A percentile compares a stretch with the other conserved stretches of the same genome.
Conservation (phyloP, 2,113 vertebrate genomes). For the Pardalotus punctatus region DNA sequence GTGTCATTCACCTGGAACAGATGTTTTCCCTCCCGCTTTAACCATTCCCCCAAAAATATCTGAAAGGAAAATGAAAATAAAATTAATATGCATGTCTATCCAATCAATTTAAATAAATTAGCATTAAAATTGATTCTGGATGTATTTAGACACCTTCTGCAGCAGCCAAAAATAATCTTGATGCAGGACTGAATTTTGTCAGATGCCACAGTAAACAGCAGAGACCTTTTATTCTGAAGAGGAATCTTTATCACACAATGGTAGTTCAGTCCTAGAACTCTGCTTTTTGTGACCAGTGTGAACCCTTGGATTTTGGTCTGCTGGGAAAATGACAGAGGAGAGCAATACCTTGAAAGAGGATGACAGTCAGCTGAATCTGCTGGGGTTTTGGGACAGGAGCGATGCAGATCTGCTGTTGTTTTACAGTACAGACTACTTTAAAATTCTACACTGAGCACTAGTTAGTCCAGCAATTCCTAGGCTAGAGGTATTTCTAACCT, state of each 20-base stretch:
- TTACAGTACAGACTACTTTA: not conserved
- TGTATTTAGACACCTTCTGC: not conserved
- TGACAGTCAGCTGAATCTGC: not conserved
- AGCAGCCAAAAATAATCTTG: not conserved
- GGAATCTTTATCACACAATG: not conserved
- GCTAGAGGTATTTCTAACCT: not conserved
- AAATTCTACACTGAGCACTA: not conserved
- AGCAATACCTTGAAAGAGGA: not conserved
- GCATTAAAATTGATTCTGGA: not conserved
- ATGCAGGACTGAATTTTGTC: not conserved
- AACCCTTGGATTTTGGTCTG: not conserved
- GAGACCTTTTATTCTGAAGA: not conserved
- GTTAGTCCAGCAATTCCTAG: not conserved
- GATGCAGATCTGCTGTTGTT: not conserved
- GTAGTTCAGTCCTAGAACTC: not conserved
- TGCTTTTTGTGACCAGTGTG: not conserved
- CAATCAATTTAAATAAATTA: conserved; percentile 38
- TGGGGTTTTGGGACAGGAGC: not conserved
- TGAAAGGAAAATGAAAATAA: not conserved
- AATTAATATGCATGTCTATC: conserved; percentile 9
- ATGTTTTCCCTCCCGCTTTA: conserved; percentile 7
- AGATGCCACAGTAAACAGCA: not conserved
- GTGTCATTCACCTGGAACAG: conserved; percentile 5
- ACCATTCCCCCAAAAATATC: not conserved
- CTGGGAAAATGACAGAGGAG: not conserved